Evolutionary conservation across 2,888 invertebrate genomes (phyloP), one percentile per base, ranked within the genome.

Genomic region (Margaritifera margaritifera): DNA sequence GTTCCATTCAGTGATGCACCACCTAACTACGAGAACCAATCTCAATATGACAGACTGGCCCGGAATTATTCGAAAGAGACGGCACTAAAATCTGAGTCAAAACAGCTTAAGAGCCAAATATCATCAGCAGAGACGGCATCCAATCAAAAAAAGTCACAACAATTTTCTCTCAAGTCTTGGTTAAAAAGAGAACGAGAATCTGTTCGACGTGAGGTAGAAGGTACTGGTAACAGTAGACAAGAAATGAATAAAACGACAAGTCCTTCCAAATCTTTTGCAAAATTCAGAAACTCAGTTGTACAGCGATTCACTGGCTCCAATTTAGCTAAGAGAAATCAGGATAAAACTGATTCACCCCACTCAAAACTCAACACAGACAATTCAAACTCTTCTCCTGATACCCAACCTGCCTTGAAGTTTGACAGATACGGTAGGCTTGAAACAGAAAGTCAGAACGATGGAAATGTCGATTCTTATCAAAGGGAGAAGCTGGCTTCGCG

Each of bases 101-200:
- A 24, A 22, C n/a, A 56, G 27, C 57, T n/a, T 27, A 59, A 51
- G 61, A 25, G 31, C 27, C 20, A 52, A 62, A 27, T n/a, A 25
- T 27, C 15, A 54, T 22, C 25, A 51, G 64, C 11, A 71, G 62
- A 57, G 71, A 70, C 31, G 68, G 62, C 54, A 74, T 70, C 55
- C 31, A 58, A 19, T 66, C 66, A 11, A 82, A 79, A 56, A 82
- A 80, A 71, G 42, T 76, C 72, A 51, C 69, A 75, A 19, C 81
- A 83, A 59, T 84, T 84, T 67, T 84, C 82, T 1, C 65, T 86
- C 27, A 85, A 83, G 68, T 76, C 84, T 0, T 83, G 84, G 82
- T 67, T 85, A 27, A 86, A 84, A 71, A 74, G 83, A 56, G 85
- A 85, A 65, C 80, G 77, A 51, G 76, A 78, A 66, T 74, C 76